Evolutionary conservation across 2,113 vertebrate genomes (phyloP), one percentile per base, ranked within the genome.

Genomic region (Pedetes capensis): DNA sequence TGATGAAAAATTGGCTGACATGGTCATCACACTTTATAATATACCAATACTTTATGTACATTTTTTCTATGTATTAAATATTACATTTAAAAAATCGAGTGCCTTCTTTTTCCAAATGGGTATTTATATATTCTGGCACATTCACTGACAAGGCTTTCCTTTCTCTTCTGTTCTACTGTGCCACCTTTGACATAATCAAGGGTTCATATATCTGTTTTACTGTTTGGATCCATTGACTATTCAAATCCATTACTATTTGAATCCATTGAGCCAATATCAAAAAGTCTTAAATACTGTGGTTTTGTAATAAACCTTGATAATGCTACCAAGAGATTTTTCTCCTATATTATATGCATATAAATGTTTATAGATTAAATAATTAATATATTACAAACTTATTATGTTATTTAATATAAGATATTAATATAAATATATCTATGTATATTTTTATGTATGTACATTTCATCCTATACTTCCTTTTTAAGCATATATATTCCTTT

Each of bases 251-350:
- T 78, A n/a, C 18, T 76, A 4, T 87, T 57, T 49, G 49, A 71
- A 91, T 25, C 27, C 29, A 34, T 13, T 78, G 47, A 81, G 22
- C 13, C n/a, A 87, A 66, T 87, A 64, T 11, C 10, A 66, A 20
- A 49, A 69, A 92, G n/a, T 81, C 32, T 80, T 81, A 80, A 44
- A 39, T 75, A 69, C 59, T 80, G 61, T 47, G 34, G 27, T 87
- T 95, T 91, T 87, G 6, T 92, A 57, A 93, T 93, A 76, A 82
- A 90, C 53, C 37, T 89, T 71, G 51, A 90, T 49, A 79, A 42
- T 55, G 14, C 14, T 74, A 74, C 23, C 16, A 72, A 59, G 59
- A 68, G 29, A 57, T 68, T 59, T 87, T 95, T 95, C 49, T 79
- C 32, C 63, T 22, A 16, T 71, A 44, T 93, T 72, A 6, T 37